phyloP scores from a whole-genome alignment of 2,888 invertebrate species.

The Odiellus spinosus region DNA sequence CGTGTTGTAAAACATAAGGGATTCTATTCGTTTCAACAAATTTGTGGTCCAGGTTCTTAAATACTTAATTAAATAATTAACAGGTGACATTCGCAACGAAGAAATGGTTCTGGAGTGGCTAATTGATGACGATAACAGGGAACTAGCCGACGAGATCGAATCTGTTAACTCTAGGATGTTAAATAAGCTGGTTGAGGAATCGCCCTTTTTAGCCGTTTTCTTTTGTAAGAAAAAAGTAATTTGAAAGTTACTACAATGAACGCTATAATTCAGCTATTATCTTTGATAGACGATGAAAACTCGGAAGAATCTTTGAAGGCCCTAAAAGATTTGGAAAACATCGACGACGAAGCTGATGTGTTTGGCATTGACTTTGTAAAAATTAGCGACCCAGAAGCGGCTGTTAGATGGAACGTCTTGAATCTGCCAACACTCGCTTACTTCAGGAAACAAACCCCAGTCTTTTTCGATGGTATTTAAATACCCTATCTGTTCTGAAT shows the following conservation, averaged over 20 bases:
- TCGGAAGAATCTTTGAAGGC: constrained; percentile 11
- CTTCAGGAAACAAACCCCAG: constrained; percentile 64
- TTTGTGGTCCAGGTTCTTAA: not conserved
- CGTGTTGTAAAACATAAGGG: no score
- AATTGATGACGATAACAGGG: constrained; percentile 80
- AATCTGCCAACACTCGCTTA: constrained; percentile 73
- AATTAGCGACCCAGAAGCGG: constrained; percentile 63
- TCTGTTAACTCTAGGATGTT: constrained; percentile 80
- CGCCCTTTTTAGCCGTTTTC: constrained; percentile 73
- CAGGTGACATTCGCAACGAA: constrained; percentile 80
- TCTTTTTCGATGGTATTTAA: constrained; percentile 55
- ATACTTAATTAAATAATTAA: not conserved
- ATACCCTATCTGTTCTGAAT: not conserved
- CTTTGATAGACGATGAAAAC: constrained; percentile 5
- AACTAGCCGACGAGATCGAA: constrained; percentile 83
- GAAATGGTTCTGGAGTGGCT: constrained; percentile 83
- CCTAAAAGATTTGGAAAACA: constrained; percentile 22
- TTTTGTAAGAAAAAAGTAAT: constrained; percentile 49
- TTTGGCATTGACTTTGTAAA: constrained; percentile 76
- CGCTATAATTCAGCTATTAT: not conserved
- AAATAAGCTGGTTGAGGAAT: constrained; percentile 63
- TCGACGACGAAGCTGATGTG: constrained; percentile 24
- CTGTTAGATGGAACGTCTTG: constrained; percentile 62
- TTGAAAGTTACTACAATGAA: not conserved
- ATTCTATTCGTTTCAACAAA: not conserved